Base-by-base conservation (phyloP, 2,888 invertebrate species). In the Apotomis turbidana region DNA sequence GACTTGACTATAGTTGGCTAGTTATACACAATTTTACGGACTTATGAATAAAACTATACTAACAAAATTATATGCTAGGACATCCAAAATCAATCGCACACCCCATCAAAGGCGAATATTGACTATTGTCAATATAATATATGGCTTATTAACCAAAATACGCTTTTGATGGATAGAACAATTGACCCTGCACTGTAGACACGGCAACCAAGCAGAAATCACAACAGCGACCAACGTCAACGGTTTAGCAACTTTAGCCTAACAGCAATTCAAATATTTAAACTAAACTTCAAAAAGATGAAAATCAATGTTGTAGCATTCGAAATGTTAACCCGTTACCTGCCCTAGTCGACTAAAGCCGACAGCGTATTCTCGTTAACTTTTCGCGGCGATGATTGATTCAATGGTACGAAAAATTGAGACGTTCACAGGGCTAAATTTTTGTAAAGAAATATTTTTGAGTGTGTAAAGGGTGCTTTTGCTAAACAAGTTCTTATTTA, bases 131-230 rank as follows among this genome's bases (percentile, higher is more conserved):
- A 27, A 27, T 27, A 27, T 27, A 27, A 27, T 27, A 27, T 27
- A 27, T 27, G 27, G 27, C 27, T 27, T 27, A 27, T 27, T 27
- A 27, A 67, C 81, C 79, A 81, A 80, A 72, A 70, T 68, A 74
- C 36, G 75, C 76, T 74, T 87, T 87, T 88, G 90, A 90, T 92
- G 87, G 91, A 91, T 91, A 90, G 81, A 88, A 81, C 75, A 86
- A 89, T 88, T 90, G 93, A 92, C 86, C 89, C 92, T 87, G 90
- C 91, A 79, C 89, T 88, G 89, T 85, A 89, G 83, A 70, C 78
- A 85, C 86, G 78, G 83, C 84, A 83, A 87, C 88, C 87, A 89
- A 91, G 87, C 91, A 87, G 87, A 84, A 80, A 84, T 83, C 87
- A 85, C 90, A 86, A 82, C 80, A 57, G 46, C 66, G 15, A 41